Conservation (phyloP, 2,797 vertebrate species). For the Synaphobranchus kaupii region DNA sequence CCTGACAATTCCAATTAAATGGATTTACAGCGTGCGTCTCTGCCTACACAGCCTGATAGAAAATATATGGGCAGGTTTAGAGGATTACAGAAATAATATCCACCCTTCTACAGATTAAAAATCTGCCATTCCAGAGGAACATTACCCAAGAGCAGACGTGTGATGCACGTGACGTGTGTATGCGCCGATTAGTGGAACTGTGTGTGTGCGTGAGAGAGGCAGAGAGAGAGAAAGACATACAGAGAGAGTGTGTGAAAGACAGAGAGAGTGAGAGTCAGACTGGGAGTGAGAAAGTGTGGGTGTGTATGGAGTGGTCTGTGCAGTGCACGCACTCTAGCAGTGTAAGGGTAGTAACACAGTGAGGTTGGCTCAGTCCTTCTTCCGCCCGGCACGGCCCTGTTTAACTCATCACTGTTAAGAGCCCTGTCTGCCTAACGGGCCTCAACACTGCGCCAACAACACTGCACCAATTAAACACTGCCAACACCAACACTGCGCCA, state of each 20-base stretch:
- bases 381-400: background rate
- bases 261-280: too few relatives aligned
- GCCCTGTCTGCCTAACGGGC: background rate
- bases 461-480: background rate
- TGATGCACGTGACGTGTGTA: background rate
- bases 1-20: background rate
- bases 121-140: background rate
- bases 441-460: background rate
- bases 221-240: too few relatives aligned
- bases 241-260: too few relatives aligned
- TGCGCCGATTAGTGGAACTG: background rate
- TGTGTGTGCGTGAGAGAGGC: background rate
- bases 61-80: constrained; percentile 1
- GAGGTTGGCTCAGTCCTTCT: too few relatives aligned
- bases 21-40: background rate
- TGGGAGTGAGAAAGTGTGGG: background rate
- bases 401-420: background rate
- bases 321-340: too few relatives aligned
- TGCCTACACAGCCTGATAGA: background rate
- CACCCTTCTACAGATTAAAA: background rate
- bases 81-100: constrained; percentile 7
- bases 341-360: background rate
- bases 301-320: background rate
- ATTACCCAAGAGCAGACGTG: background rate
- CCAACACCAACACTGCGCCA: background rate